Evolutionary conservation across 2,888 invertebrate species (phyloP), one percentile per base, ranked within the genome.

Genomic region (Lampropteryx suffumata): DNA sequence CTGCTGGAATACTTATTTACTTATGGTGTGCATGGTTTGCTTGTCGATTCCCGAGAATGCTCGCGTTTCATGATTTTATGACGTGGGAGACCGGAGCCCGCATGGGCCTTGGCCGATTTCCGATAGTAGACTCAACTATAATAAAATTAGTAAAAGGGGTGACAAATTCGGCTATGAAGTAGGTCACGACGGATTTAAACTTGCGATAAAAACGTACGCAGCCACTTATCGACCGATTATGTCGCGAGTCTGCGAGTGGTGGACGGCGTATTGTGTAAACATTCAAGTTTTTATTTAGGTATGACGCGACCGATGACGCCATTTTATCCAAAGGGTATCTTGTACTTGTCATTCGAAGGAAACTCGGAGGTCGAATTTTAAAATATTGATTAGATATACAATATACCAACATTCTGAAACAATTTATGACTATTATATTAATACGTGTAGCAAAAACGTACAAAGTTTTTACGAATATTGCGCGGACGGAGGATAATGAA

Each of bases 51-150:
- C 12, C 14, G 8, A 42, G 27, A 14, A 27, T 33, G 14, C 33
- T 26, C 26, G 13, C 42, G 17, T 17, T 36, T 36, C 14, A 12
- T 44, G 17, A 30, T 9, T 29, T 12, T 7, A 7, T 48, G 12
- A 40, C 35, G 40, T 35, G 70, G 65, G 67, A 65, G 44, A 40
- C 43, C 13, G 7, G 33, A 28, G 69, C 68, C 64, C 68, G 65
- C 64, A 58, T 57, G 46, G 53, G 54, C 62, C 62, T 62, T 71
- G 75, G 71, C 73, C 74, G 65, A 71, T 67, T 66, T 74, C 51
- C 56, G 29, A 35, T 35, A 55, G 52, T 44, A 56, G 55, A 44
- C 56, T 65, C 67, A 69, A 70, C 63, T 61, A 55, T 46, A 54
- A 32, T 51, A 59, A 60, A 62, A 67, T 69, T 67, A 58, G 62